Conservation (phyloP, 2,888 invertebrate species). For the Cylindroiulus punctatus region DNA sequence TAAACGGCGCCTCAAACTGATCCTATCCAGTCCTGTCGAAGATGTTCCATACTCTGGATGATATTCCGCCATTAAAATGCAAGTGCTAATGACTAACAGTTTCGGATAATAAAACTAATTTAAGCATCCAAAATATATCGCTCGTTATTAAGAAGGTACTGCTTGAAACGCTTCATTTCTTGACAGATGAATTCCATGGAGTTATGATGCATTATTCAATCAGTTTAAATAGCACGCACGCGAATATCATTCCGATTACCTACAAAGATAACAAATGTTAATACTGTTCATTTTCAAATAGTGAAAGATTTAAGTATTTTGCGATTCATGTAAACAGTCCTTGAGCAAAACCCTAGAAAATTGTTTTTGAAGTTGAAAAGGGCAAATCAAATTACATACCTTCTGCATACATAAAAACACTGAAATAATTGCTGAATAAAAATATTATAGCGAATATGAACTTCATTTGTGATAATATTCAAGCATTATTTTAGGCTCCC, state of each 20-base stretch:
- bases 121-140: slow-evolving; percentile 43
- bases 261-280: slow-evolving; percentile 49
- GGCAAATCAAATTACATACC: too few species aligned
- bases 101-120: slow-evolving; percentile 41
- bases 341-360: too few species aligned
- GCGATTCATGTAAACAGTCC: too few species aligned
- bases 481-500: too few species aligned
- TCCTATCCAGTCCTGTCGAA: neutral
- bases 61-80: slow-evolving; percentile 37
- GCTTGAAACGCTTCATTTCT: neutral
- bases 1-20: slow-evolving; percentile 9
- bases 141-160: neutral
- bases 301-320: too few species aligned
- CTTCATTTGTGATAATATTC: too few species aligned
- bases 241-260: slow-evolving; percentile 56
- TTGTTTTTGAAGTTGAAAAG: too few species aligned
- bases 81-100: slow-evolving; percentile 17
- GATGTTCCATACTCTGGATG: slow-evolving; percentile 12
- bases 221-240: slow-evolving; percentile 56
- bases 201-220: slow-evolving; percentile 53
- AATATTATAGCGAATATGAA: too few species aligned
- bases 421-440: too few species aligned
- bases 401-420: too few species aligned
- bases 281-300: neutral
- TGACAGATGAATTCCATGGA: neutral